Evolutionary conservation across 2,888 invertebrate genomes (phyloP), one percentile per base, ranked within the genome.

Genomic region (Tromatobia lineatoria): DNA sequence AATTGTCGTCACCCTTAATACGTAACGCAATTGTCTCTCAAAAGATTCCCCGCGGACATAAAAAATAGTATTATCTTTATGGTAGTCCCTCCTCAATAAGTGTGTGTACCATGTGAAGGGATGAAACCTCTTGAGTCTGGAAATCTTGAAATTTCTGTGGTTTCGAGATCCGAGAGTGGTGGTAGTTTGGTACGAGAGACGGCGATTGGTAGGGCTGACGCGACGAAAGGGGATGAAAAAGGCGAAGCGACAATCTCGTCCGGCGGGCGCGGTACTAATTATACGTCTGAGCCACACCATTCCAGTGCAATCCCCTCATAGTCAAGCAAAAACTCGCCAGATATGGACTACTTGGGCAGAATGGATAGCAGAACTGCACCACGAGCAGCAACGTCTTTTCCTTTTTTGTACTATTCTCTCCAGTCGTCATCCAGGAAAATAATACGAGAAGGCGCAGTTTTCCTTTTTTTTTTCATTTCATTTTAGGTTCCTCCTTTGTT

Each of bases 361-460:
- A n/a, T 45, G 66, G 45, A 45, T 13, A 20, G 45, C 8, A 47
- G 25, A 67, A 67, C n/a, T 47, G 38, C 38, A 67, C 25, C 47
- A n/a, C 47, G 23, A 29, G 45, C 59, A 61, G 52, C 80, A 77
- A 75, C 71, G 64, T 38, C 59, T 45, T 71, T 79, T 77, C 61
- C 11, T 61, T 69, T 45, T 80, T 69, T 78, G 15, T 42, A 23
- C 20, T 20, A 8, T 67, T 3, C 57, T 83, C 74, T 71, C 67
- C 85, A 86, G 86, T 90, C 85, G 86, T 77, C 86, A 86, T 87
- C 88, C 85, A 82, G 80, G 85, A 87, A 87, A 90, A 91, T 91
- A 91, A 91, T 89, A 88, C 88, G 83, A 78, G 74, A 74, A 79
- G 83, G 79, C 80, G 87, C 80, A 80, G 87, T 11, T 42, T 29